Evolutionary conservation across 2,888 invertebrate species (phyloP).

Genomic region (Amphipoea lucens): DNA sequence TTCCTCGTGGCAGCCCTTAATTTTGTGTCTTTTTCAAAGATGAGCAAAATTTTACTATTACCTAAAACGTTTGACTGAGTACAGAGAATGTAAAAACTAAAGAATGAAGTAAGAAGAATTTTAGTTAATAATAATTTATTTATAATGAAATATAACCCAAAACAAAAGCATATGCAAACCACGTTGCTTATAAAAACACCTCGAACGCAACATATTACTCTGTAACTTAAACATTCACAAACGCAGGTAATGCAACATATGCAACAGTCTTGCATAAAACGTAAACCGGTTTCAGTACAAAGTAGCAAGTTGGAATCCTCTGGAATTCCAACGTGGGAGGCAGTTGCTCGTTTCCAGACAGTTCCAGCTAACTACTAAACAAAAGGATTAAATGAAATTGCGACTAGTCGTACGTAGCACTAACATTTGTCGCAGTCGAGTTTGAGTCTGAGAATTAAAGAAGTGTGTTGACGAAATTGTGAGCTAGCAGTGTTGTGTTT

Average conservation of each 20-base stretch:
- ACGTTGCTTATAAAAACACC: not conserved
- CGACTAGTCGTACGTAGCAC: constrained; percentile 30
- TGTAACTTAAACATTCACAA: constrained; percentile 10
- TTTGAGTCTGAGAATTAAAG: constrained; percentile 24
- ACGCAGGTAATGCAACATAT: constrained; percentile 30
- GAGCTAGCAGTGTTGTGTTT: not conserved
- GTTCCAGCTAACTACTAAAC: constrained; percentile 65
- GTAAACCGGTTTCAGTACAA: constrained; percentile 49
- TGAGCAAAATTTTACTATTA: not conserved
- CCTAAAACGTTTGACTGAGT: not conserved
- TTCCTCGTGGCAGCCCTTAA: not conserved
- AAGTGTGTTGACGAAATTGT: constrained; percentile 4
- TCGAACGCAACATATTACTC: not conserved
- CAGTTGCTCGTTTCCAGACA: constrained; percentile 55
- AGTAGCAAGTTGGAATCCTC: constrained; percentile 64
- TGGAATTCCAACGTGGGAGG: constrained; percentile 49
- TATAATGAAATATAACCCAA: too few species aligned
- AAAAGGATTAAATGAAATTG: constrained; percentile 67
- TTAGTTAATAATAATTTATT: too few species aligned
- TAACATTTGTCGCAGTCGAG: constrained; percentile 46
- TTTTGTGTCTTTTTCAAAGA: not conserved
- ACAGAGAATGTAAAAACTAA: not conserved
- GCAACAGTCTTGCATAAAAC: constrained; percentile 49
- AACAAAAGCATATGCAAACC: not conserved
- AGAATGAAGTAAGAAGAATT: not conserved